Percentiles rank a stretch among this genome's conserved stretches.
Evolutionary conservation across 2,113 vertebrate species (phyloP).

Genomic region (Argyrosomus japonicus): DNA sequence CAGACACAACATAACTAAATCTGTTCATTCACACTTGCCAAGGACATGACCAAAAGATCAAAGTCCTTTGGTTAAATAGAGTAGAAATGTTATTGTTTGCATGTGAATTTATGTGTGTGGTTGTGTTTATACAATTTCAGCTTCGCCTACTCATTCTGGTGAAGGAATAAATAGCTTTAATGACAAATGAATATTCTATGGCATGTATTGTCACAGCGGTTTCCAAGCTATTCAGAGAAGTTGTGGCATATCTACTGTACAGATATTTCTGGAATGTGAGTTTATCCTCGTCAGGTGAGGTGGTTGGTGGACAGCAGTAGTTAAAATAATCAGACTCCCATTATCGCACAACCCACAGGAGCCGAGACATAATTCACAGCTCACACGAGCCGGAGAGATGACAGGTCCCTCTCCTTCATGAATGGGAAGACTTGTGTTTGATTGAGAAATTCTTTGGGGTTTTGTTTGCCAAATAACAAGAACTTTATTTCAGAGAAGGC

Average conservation of each 20-base stretch:
- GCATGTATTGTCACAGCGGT: not conserved
- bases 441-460: slow-evolving; percentile 63
- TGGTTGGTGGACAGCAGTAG: slow-evolving; percentile 39
- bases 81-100: not conserved
- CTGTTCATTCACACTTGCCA: slow-evolving; percentile 36
- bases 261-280: slow-evolving; percentile 63
- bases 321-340: slow-evolving; percentile 68
- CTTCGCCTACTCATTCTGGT: not conserved
- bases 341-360: slow-evolving; percentile 64
- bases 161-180: not conserved
- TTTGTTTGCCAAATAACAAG: slow-evolving; percentile 46
- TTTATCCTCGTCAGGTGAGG: slow-evolving; percentile 48
- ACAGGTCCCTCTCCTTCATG: slow-evolving; percentile 58
- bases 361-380: slow-evolving; percentile 65
- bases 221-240: slow-evolving; percentile 30
- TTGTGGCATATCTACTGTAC: slow-evolving; percentile 22
- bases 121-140: not conserved
- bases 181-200: not conserved
- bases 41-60: slow-evolving; percentile 16
- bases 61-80: slow-evolving; percentile 2
- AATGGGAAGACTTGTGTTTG: slow-evolving; percentile 54
- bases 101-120: not conserved
- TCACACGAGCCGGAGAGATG: slow-evolving; percentile 50
- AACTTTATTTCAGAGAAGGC: slow-evolving; percentile 24
- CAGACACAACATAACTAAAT: slow-evolving; percentile 56